phyloP scores from a whole-genome alignment of 2,888 invertebrate species.

The Apotomis turbidana region DNA sequence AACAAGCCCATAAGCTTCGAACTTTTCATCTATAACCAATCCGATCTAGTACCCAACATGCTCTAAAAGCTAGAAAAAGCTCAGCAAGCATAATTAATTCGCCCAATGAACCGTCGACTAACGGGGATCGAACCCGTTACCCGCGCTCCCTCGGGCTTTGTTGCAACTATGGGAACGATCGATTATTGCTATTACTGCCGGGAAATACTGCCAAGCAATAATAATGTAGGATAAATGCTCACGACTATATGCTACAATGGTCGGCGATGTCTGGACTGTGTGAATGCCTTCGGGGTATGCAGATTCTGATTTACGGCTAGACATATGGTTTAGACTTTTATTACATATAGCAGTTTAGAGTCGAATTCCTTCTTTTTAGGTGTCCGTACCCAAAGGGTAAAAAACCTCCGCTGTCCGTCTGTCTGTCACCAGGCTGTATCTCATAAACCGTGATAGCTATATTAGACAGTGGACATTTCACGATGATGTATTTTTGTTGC shows the following conservation, averaged over 20 bases:
- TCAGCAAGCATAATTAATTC: constrained; percentile 41
- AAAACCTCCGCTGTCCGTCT: no score
- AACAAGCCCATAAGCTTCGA: not conserved
- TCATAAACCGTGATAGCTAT: no score
- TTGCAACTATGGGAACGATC: constrained; percentile 34
- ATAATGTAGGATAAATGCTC: constrained; percentile 36
- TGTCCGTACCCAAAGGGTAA: no score
- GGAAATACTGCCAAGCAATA: constrained; percentile 38
- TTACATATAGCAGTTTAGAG: no score
- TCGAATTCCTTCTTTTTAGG: no score
- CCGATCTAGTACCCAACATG: constrained; percentile 13
- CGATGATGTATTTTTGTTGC: no score
- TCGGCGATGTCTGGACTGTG: constrained; percentile 30
- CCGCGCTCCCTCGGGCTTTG: constrained; percentile 29
- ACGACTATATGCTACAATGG: constrained; percentile 37
- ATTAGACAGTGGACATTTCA: no score
- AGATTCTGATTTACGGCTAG: not conserved
- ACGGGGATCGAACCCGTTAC: constrained; percentile 40
- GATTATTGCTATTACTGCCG: constrained; percentile 38
- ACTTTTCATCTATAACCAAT: not conserved
- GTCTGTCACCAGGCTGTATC: no score
- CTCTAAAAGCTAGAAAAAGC: constrained; percentile 29
- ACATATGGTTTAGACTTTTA: no score
- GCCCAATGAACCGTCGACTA: constrained; percentile 42
- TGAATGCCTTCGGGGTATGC: constrained; percentile 6